Evolutionary conservation across 2,797 vertebrate species (phyloP).

Genomic region (Chiroxiphia lanceolata): DNA sequence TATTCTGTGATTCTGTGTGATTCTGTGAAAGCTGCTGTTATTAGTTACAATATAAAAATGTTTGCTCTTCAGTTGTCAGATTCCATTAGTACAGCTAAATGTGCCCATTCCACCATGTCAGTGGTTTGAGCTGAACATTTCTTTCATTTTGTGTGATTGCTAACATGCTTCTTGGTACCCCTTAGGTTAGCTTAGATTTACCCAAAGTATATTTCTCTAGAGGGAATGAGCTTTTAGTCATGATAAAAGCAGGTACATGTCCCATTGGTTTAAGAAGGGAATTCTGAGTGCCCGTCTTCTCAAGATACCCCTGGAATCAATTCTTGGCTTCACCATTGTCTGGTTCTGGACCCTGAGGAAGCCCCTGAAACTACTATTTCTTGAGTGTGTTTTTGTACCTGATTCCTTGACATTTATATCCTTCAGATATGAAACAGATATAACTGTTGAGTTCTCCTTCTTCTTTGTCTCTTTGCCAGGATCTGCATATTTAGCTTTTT

Average conservation of each 20-base stretch:
- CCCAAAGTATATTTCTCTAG: not conserved
- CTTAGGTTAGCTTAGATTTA: not conserved
- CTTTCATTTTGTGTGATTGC: not conserved
- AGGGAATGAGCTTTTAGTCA: not conserved
- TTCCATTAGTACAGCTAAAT: not conserved
- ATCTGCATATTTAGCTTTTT: not conserved
- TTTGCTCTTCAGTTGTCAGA: not conserved
- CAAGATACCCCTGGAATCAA: not conserved
- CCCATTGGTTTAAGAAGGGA: not conserved
- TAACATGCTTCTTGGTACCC: not conserved
- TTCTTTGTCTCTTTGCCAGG: not conserved
- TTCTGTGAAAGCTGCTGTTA: not conserved
- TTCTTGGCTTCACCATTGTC: not conserved
- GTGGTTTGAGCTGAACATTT: not conserved
- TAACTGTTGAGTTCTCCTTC: not conserved
- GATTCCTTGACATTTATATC: not conserved
- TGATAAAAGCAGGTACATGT: not conserved
- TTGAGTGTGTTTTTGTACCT: not conserved
- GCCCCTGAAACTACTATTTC: not conserved
- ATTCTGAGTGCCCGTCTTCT: not conserved
- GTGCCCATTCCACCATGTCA: accelerated
- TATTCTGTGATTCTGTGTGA: not conserved
- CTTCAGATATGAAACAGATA: not conserved
- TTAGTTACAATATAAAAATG: not conserved
- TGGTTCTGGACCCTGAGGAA: not conserved